A percentile compares a stretch with the other conserved stretches of the same genome.
phyloP scores from a whole-genome alignment of 2,113 vertebrate species.

The Anolis carolinensis region DNA sequence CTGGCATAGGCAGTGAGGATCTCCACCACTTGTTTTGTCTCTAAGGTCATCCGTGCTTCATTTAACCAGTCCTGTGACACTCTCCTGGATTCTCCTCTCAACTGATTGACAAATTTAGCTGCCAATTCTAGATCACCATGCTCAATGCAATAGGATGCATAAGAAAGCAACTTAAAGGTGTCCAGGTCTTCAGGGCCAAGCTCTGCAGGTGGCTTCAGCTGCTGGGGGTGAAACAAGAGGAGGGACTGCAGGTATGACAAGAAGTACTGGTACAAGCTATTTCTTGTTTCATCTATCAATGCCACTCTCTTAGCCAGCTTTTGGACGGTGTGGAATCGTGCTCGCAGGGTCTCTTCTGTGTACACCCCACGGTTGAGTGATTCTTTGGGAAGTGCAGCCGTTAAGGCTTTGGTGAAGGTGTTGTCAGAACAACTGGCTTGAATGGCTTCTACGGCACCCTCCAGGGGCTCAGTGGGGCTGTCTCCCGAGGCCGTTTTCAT shows the following conservation, averaged over 20 bases:
- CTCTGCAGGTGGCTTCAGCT: slow-evolving; percentile 83
- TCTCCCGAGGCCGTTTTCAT: slow-evolving; percentile 81
- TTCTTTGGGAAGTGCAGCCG: slow-evolving; percentile 82
- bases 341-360: slow-evolving; percentile 90
- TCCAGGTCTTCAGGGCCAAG: slow-evolving; percentile 84
- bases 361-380: slow-evolving; percentile 89
- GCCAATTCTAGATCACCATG: slow-evolving; percentile 94
- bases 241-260: slow-evolving; percentile 93
- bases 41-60: slow-evolving; percentile 91
- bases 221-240: slow-evolving; percentile 84
- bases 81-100: slow-evolving; percentile 88
- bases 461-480: slow-evolving; percentile 81
- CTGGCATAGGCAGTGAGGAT: slow-evolving; percentile 92
- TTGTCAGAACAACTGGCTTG: slow-evolving; percentile 79
- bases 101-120: slow-evolving; percentile 93
- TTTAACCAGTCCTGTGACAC: slow-evolving; percentile 93
- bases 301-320: slow-evolving; percentile 88
- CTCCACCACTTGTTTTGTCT: slow-evolving; percentile 90
- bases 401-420: slow-evolving; percentile 85
- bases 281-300: slow-evolving; percentile 90
- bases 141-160: slow-evolving; percentile 92
- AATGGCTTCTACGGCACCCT: slow-evolving; percentile 80
- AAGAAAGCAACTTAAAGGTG: slow-evolving; percentile 91
- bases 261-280: slow-evolving; percentile 96
- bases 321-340: slow-evolving; percentile 85